Conservation (phyloP, 2,113 vertebrate species). For the Nothoprocta pentlandii region DNA sequence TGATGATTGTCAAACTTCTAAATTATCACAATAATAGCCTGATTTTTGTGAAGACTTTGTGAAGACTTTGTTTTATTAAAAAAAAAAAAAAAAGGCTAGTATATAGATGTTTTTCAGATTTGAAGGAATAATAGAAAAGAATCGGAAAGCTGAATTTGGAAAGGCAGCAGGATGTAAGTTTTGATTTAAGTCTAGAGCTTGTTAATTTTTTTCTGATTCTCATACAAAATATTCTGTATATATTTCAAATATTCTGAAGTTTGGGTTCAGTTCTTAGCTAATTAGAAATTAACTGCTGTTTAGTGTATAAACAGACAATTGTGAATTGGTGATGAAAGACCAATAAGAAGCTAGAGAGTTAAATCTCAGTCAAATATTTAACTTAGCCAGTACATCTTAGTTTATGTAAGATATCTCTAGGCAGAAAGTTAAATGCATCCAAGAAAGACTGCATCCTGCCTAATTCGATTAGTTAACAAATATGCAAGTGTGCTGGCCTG, state of each 20-base stretch:
- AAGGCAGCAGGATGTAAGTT: not conserved
- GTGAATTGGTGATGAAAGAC: not conserved
- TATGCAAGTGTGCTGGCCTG: not conserved
- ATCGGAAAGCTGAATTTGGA: not conserved
- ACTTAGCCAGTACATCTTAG: not conserved
- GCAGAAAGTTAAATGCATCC: not conserved
- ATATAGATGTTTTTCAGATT: not conserved
- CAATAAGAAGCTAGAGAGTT: not conserved
- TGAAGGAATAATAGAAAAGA: not conserved
- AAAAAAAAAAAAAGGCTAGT: not conserved
- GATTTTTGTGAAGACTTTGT: not conserved
- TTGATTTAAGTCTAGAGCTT: not conserved
- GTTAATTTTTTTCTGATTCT: not conserved
- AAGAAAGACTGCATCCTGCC: not conserved
- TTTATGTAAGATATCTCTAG: not conserved
- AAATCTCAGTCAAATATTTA: not conserved
- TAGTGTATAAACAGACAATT: not conserved
- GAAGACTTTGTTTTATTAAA: not conserved
- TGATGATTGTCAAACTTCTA: not conserved
- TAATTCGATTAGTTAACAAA: not conserved
- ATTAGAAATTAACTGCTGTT: not conserved
- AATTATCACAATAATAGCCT: not conserved
- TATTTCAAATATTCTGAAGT: not conserved
- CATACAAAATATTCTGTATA: not conserved
- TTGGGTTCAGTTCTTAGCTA: not conserved